These are phyloP conservation scores for Anisognathus igniventris DNA, from an alignment of 2,797 vertebrate species.

Conservation along the genomic window DNA sequence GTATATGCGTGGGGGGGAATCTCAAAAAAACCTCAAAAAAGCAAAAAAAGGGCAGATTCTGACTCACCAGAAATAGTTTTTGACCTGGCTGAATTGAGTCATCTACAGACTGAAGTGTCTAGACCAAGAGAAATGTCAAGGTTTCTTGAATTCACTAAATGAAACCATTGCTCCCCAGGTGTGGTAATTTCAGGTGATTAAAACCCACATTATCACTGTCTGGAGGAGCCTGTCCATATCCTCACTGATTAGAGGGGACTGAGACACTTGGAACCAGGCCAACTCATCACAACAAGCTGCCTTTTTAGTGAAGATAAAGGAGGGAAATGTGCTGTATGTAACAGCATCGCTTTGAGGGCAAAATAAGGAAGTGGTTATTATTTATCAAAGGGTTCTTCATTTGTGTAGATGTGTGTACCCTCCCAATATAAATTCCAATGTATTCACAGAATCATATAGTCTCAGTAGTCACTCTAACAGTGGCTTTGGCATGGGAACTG, in stretches of 20 bases:
- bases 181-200: neutral
- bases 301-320: neutral
- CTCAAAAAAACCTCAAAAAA: neutral
- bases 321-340: neutral
- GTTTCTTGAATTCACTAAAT: neutral
- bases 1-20: accelerated
- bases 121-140: neutral
- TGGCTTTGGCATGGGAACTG: neutral
- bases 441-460: neutral
- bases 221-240: neutral
- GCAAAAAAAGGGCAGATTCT: neutral
- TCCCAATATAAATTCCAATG: neutral
- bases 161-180: neutral
- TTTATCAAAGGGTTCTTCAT: neutral
- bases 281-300: neutral
- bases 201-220: neutral
- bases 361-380: neutral
- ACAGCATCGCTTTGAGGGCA: neutral
- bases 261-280: neutral
- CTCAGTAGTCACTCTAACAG: neutral
- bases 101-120: neutral
- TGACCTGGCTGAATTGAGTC: neutral
- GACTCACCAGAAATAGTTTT: neutral
- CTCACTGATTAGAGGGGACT: neutral
- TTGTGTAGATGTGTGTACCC: neutral